Evolutionary conservation across 2,113 vertebrate genomes (phyloP), one percentile per base, ranked within the genome.

Genomic region (Rana temporaria): DNA sequence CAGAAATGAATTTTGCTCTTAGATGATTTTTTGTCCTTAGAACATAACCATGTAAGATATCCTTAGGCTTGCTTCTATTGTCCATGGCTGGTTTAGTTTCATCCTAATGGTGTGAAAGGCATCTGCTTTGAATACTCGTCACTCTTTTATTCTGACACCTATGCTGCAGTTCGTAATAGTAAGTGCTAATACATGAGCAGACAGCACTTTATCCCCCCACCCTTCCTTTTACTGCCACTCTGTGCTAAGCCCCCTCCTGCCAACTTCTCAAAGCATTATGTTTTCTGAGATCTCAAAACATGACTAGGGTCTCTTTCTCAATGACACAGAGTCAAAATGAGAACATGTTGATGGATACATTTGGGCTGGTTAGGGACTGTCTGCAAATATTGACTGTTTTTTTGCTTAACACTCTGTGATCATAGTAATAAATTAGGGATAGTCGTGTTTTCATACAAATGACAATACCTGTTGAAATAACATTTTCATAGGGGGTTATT

Each of bases 51-150:
- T 32, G 42, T 74, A 82, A 74, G 52, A 75, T 82, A 59, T 75
- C 52, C 60, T 65, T 34, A 68, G 68, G 62, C 73, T 63, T 75
- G 71, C 80, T 67, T 82, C 80, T 73, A 82, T 82, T 75, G 80
- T 75, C 57, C 22, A 9, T 17, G 71, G 15, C 32, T 32, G 52
- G 16, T 19, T 75, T 53, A 24, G 62, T 65, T 75, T 82, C 75
- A 82, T 75, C 80, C 71, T 82, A 82, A 82, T 82, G 80, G 63
- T 82, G 71, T 75, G 70, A 75, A 71, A 75, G 71, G 71, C 62
- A 67, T 65, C 71, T 82, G 70, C 80, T 82, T 68, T 75, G 70
- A 82, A 82, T 82, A 82, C 32, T 20, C 64, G 26, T 75, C 70
- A 56, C 19, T 69, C 80, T 59, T 18, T 67, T 52, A 65, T 56